Evolutionary conservation across 2,888 invertebrate genomes (phyloP).

Genomic region (Diarsia mendica): DNA sequence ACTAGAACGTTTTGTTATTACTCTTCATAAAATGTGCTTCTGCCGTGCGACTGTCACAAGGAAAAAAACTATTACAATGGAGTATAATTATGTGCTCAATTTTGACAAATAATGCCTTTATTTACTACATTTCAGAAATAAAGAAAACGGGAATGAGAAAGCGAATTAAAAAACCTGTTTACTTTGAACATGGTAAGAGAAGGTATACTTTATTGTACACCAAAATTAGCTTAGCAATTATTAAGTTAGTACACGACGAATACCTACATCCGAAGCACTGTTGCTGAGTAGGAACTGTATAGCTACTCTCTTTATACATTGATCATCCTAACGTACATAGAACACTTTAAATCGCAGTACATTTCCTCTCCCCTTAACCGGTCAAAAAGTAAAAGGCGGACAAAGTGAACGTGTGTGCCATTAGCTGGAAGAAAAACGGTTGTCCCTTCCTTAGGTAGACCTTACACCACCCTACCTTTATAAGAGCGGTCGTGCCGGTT

Average conservation of each 20-base stretch:
- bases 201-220: not conserved
- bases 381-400: slow-evolving; percentile 54
- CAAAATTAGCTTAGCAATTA: not conserved
- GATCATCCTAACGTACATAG: slow-evolving; percentile 2
- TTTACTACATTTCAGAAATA: not conserved
- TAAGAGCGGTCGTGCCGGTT: slow-evolving; percentile 80
- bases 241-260: not conserved
- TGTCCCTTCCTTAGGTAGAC: slow-evolving; percentile 67
- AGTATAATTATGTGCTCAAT: not conserved
- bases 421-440: slow-evolving; percentile 71
- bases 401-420: slow-evolving; percentile 63
- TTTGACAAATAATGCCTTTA: not conserved
- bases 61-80: not conserved
- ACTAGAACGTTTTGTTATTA: too few species aligned
- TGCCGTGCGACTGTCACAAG: too few species aligned
- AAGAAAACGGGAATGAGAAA: not conserved
- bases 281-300: not conserved
- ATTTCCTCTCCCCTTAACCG: slow-evolving; percentile 22
- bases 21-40: too few species aligned
- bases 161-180: not conserved
- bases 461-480: slow-evolving; percentile 61
- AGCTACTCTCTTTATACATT: not conserved
- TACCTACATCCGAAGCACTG: not conserved
- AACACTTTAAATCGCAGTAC: slow-evolving; percentile 30
- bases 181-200: not conserved